Base-by-base conservation (phyloP, 2,797 vertebrate genomes). In the Geotrypetes seraphini region DNA sequence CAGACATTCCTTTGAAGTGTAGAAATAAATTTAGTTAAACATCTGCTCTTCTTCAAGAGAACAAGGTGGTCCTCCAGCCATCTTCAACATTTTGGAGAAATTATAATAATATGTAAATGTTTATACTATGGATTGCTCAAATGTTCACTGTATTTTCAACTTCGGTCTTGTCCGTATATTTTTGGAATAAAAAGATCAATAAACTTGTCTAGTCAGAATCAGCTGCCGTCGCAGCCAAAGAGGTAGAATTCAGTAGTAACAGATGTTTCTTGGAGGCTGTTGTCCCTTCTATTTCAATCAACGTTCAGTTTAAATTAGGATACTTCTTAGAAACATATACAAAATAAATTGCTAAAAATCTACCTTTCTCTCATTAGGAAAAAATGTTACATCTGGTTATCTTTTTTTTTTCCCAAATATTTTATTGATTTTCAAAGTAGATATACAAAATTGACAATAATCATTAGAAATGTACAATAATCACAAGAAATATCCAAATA, bases 41-140 rank as follows among this genome's bases (percentile, higher is more conserved):
- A 63, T 68, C 68, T 60, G 58, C 58, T 67, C 5, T 38, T 56
- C 53, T 50, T 59, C 56, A 36, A 0, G 3, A 45, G 35, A 53
- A 15, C 7, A 2, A 39, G 46, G 32, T 22, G 39, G 30, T 8
- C 35, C 50, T 10, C 33, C 43, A 57, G 45, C 52, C 45, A 39
- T 36, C 22, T n/a, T n/a, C 13, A 4, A 25, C 5, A 21, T 41
- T 28, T 16, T n/a, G n/a, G n/a, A 6, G 5, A 43, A 61, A 59
- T 63, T 2, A 10, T 31, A 43, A 39, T 2, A 5, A 3, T 30
- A 14, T 6, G 10, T 38, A 39, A 50, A 35, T 1, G 0, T 39
- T 50, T 26, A 10, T 18, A 40, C n/a, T 37, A 41, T n/a, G n/a
- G n/a, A n/a, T n/a, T n/a, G n/a, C n/a, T n/a, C n/a, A n/a, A n/a